Evolutionary conservation across 2,888 invertebrate species (phyloP), one percentile per base, ranked within the genome.

Genomic region (Melanophora roralis): DNA sequence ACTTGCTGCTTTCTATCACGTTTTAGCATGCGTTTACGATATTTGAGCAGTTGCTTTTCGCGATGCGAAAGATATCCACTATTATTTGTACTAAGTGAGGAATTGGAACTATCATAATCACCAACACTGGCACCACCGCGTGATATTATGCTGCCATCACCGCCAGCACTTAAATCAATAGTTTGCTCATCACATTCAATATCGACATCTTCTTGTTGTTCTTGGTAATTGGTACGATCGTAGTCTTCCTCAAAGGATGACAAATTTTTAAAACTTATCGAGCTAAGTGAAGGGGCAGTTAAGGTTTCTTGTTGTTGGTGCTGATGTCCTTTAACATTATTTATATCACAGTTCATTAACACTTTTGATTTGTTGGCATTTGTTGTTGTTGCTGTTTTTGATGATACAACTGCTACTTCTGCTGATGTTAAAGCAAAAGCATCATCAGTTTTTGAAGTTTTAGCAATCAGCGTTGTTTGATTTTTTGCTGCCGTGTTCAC

Each of bases 1-100:
- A 62, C 81, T 11, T 86, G 87, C 11, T 86, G 84, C 6, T 88
- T 88, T 80, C 89, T 90, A 74, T 90, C 90, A 34, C 90, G 86
- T 55, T 88, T 89, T 83, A 88, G 83, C 86, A 90, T 89, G 1
- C 90, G 89, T 82, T 90, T 90, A 67, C 89, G 88, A 83, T 90
- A 90, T 84, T 90, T 90, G 53, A 89, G 84, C 57, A 90, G 79
- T 80, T 90, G 90, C 65, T 87, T 86, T 82, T 90, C 89, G 7
- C 90, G 87, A 82, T 90, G 90, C 21, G 87, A 86, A 64, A 86
- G 81, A 64, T 80, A 80, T 59, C 78, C 82, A 67, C 64, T 76
- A 27, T 82, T 82, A 47, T 81, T 82, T 64, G 82, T 83, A 59
- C 81, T 83, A 68, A 82, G 81, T 71, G 82, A 82, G 73, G 83